phyloP scores from a whole-genome alignment of 2,888 invertebrate species.

The Chymomyza amoena region DNA sequence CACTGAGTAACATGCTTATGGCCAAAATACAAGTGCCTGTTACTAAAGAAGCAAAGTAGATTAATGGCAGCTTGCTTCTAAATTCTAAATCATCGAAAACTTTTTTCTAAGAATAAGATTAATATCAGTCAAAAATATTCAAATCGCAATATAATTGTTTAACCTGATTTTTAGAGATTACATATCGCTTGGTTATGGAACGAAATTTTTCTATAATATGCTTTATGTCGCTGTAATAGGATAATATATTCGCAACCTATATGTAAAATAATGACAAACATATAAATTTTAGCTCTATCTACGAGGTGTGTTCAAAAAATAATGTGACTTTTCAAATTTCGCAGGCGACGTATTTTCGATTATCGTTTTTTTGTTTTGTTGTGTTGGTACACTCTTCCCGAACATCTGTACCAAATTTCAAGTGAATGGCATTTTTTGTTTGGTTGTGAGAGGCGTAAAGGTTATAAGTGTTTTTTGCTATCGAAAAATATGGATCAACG shows the following conservation, averaged over 20 bases:
- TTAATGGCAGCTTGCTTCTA: slow-evolving; percentile 22
- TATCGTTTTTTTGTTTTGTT: too few relatives aligned
- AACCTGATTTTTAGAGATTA: slow-evolving; percentile 26
- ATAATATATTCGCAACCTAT: slow-evolving; percentile 29
- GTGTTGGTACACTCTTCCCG: too few relatives aligned
- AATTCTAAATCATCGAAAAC: slow-evolving; percentile 21
- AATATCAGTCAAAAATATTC: background rate
- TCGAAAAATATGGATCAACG: too few relatives aligned
- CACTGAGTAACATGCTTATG: slow-evolving; percentile 17
- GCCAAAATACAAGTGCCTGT: slow-evolving; percentile 16
- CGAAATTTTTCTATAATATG: slow-evolving; percentile 17
- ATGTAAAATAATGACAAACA: background rate
- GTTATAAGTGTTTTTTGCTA: too few relatives aligned
- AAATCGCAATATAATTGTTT: background rate
- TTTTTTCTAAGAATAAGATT: slow-evolving; percentile 9
- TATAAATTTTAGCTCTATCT: background rate
- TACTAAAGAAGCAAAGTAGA: slow-evolving; percentile 20
- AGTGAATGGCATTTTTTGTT: too few relatives aligned
- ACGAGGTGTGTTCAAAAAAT: too few relatives aligned
- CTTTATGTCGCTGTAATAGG: slow-evolving; percentile 18
- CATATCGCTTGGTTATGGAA: slow-evolving; percentile 21
- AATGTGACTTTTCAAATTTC: too few relatives aligned
- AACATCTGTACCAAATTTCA: too few relatives aligned
- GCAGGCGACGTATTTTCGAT: too few relatives aligned
- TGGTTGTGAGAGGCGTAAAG: too few relatives aligned